Evolutionary conservation across 2,797 vertebrate species (phyloP), one percentile per base, ranked within the genome.

Genomic region (Ctenosaura bakeri): DNA sequence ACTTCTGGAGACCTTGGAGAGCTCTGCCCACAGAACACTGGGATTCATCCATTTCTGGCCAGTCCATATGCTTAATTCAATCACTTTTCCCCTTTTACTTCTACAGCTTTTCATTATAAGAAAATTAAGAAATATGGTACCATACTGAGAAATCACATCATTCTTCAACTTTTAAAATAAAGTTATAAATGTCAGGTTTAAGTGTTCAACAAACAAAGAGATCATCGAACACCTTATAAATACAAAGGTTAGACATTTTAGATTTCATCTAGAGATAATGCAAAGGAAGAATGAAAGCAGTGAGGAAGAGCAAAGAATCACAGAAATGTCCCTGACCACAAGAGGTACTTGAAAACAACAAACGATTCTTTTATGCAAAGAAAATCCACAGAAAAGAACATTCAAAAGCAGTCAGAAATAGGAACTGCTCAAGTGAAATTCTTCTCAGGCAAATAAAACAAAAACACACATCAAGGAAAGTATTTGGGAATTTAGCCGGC

Each of bases 381-480:
- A 62, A 71, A 76, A 84, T 35, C 22, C 10, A 80, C 79, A 91
- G 29, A 86, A 64, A 38, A 8, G 62, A 54, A 56, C 38, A 38
- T 86, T 81, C 29, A 54, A 62, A 71, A 87, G 16, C 7, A 56
- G 29, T 64, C 50, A 89, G 62, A 87, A 92, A 62, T 32, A 7
- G 3, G 73, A 84, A 92, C 50, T 24, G 59, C 42, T 86, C 56
- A 80, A 62, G 52, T 82, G 66, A 87, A 59, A 82, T 77, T 38
- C 38, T 52, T 82, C 66, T 52, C 69, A 64, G 38, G 5, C 42
- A 87, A 50, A 6, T 76, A 74, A 83, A 76, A 87, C 22, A 29
- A 32, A 89, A 86, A 62, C n/a, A 46, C 32, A 29, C 6, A 82
- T 32, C 18, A 87, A 90, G 76, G 9, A 91, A 91, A 85, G 50